A percentile compares a stretch with the other conserved stretches of the same genome.
phyloP scores from a whole-genome alignment of 1,140 invertebrate genomes.

The Drosophila jambulina region DNA sequence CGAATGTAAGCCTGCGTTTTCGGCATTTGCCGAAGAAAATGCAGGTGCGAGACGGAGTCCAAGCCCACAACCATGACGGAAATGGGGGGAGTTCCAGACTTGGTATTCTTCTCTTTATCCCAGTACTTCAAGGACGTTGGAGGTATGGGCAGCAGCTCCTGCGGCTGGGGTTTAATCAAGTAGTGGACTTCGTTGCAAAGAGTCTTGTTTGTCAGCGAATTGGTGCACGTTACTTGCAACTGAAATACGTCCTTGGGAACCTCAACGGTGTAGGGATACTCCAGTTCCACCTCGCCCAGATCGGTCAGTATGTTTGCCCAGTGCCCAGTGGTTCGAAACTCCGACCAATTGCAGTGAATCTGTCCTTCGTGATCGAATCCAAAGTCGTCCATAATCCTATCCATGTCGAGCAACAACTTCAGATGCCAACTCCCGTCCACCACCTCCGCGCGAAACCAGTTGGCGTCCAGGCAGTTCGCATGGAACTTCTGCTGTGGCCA shows the following conservation, averaged over 20 bases:
- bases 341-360: conserved; percentile 8
- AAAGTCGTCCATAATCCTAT: not conserved
- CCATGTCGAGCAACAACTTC: conserved; percentile 8
- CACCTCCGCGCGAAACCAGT: conserved; percentile 26
- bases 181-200: conserved; percentile 31
- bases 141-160: not conserved
- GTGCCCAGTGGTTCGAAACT: not conserved
- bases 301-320: not conserved
- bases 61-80: conserved; percentile 47
- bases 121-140: not conserved
- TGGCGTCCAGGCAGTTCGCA: not conserved
- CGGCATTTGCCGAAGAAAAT: conserved; percentile 42
- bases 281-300: not conserved
- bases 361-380: not conserved
- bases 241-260: not conserved
- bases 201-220: not conserved
- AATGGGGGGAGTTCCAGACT: not conserved
- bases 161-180: conserved; percentile 27
- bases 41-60: conserved; percentile 44
- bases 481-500: not conserved
- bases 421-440: conserved; percentile 14
- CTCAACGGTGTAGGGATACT: conserved; percentile 8
- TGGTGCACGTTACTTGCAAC: conserved; percentile 10
- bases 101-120: not conserved
- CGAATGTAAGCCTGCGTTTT: conserved; percentile 13